A percentile compares a stretch with the other conserved stretches of the same genome.
These are phyloP conservation scores for Nycticebus coucang DNA, from an alignment of 2,113 vertebrate genomes.

Conservation along the genomic window DNA sequence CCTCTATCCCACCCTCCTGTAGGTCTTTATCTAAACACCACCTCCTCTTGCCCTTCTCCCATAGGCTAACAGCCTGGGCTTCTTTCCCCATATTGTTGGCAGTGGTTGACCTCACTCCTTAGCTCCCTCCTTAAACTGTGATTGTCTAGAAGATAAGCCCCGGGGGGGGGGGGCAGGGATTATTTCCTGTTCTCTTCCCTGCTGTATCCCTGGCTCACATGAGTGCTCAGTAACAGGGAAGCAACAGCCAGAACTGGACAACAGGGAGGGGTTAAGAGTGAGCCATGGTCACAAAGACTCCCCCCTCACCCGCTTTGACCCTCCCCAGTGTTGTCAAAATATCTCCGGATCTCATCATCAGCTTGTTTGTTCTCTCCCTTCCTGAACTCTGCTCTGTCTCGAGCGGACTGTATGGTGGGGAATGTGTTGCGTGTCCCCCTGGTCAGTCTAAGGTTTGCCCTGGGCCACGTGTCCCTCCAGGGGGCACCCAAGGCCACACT, in stretches of 20 bases:
- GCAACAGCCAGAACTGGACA: not conserved
- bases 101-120: no score
- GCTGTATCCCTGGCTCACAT: not conserved
- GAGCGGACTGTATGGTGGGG: not conserved
- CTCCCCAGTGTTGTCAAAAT: no score
- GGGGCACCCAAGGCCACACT: not conserved
- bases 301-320: no score
- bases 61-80: not conserved
- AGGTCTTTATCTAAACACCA: not conserved
- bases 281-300: no score
- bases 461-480: not conserved
- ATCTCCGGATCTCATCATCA: not conserved
- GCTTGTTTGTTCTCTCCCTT: not conserved
- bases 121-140: not conserved
- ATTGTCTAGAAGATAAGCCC: not conserved
- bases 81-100: not conserved
- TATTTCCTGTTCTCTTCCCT: not conserved
- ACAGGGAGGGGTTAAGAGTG: not conserved
- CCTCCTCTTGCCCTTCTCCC: not conserved
- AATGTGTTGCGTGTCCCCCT: fast-evolving
- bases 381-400: not conserved
- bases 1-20: not conserved
- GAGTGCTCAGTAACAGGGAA: not conserved
- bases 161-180: not conserved
- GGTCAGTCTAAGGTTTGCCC: not conserved